These are phyloP conservation scores for Stenoptilia bipunctidactyla DNA, from an alignment of 2,888 invertebrate species.

Conservation along the genomic window DNA sequence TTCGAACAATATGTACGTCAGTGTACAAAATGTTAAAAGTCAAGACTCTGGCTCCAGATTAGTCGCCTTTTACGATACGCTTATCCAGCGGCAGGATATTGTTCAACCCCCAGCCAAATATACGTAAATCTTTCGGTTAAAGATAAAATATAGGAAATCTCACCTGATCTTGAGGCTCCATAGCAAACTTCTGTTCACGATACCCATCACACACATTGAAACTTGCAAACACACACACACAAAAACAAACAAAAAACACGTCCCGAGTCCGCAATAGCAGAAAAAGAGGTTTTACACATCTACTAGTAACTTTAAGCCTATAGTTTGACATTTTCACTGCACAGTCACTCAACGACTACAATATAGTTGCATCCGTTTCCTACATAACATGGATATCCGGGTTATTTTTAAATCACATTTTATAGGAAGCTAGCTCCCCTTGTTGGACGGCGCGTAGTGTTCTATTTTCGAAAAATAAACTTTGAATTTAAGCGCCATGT, in stretches of 20 bases:
- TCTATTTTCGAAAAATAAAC: constrained; percentile 31
- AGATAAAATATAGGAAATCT: constrained; percentile 5
- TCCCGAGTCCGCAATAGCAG: constrained; percentile 48
- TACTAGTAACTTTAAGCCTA: constrained; percentile 37
- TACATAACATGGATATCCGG: constrained; percentile 42
- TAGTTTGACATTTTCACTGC: constrained; percentile 31
- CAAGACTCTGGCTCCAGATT: too few species aligned
- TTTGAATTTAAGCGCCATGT: constrained; percentile 42
- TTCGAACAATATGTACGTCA: too few species aligned
- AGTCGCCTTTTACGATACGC: too few species aligned
- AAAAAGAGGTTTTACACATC: constrained; percentile 48
- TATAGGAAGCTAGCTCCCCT: constrained; percentile 40
- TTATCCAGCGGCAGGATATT: too few species aligned
- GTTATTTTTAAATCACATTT: constrained; percentile 46
- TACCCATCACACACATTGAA: constrained; percentile 40
- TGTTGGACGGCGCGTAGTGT: constrained; percentile 18
- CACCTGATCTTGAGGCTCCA: constrained; percentile 89
- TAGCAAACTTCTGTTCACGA: constrained; percentile 86
- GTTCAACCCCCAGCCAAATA: too few species aligned
- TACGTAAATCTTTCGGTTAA: too few species aligned
- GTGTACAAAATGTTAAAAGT: too few species aligned
- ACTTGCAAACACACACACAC: constrained; percentile 25
- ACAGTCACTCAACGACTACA: constrained; percentile 17
- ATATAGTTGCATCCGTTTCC: constrained; percentile 19
- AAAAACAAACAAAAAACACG: constrained; percentile 23